phyloP scores from a whole-genome alignment of 2,797 vertebrate species.

The Lerista edwardsae region DNA sequence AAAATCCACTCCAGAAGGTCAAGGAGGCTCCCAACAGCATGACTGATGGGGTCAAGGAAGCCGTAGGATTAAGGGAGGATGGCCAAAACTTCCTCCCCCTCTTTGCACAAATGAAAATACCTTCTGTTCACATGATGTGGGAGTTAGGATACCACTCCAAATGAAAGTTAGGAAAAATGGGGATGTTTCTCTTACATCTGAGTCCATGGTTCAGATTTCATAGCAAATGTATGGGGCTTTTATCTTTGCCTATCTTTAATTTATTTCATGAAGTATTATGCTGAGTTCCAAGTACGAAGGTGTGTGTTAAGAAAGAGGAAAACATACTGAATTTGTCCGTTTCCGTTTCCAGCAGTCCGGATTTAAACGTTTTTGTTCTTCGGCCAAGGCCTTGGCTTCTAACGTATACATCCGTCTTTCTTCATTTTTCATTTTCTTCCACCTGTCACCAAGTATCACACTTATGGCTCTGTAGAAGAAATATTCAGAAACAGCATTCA shows the following conservation, averaged over 20 bases:
- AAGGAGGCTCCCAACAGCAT: too few species aligned
- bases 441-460: constrained; percentile 98
- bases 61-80: too few species aligned
- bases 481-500: constrained; percentile 56
- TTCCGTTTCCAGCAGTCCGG: constrained; percentile 99
- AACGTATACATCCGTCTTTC: constrained; percentile 96
- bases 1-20: too few species aligned
- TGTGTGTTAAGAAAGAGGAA: not conserved
- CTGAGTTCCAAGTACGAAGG: not conserved
- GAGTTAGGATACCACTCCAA: too few species aligned
- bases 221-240: too few species aligned
- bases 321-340: constrained; percentile 95
- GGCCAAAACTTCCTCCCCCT: too few species aligned
- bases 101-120: not conserved
- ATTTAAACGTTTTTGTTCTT: constrained; percentile 98
- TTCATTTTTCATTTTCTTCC: constrained; percentile 99
- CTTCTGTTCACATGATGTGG: too few species aligned
- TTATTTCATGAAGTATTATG: not conserved
- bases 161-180: not conserved
- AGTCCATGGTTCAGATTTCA: not conserved
- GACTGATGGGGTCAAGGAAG: too few species aligned
- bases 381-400: constrained; percentile 98
- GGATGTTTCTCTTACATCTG: not conserved
- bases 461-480: constrained; percentile 93
- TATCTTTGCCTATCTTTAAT: not conserved